Evolutionary conservation across 1,140 invertebrate species (phyloP).

Genomic region (Eurosta solidaginis): DNA sequence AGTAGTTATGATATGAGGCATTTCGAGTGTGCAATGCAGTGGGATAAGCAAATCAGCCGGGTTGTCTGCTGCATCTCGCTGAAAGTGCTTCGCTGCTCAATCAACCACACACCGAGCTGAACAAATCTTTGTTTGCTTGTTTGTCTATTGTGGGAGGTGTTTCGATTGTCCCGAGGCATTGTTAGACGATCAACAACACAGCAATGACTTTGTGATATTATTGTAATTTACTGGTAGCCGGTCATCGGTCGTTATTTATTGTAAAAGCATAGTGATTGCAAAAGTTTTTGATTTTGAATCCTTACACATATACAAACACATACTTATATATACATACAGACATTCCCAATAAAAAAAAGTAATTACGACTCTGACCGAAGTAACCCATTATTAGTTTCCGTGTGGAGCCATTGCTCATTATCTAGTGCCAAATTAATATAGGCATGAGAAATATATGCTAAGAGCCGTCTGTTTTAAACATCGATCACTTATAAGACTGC

Average conservation of each 20-base stretch:
- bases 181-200: slow-evolving; percentile 7
- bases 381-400: too few relatives aligned
- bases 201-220: not conserved
- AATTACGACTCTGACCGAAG: too few relatives aligned
- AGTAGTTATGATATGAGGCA: not conserved
- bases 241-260: not conserved
- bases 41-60: not conserved
- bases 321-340: not conserved
- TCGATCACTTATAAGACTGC: too few relatives aligned
- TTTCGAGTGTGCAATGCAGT: not conserved
- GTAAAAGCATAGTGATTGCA: not conserved
- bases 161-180: not conserved
- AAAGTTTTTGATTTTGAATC: not conserved
- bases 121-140: not conserved
- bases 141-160: not conserved
- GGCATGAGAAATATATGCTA: too few relatives aligned
- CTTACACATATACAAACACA: not conserved
- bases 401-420: too few relatives aligned
- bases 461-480: too few relatives aligned
- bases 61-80: not conserved
- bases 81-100: not conserved
- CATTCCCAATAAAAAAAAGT: too few relatives aligned
- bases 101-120: not conserved
- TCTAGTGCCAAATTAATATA: too few relatives aligned
- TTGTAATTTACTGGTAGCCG: not conserved